Percentiles rank a stretch among this genome's conserved stretches.
Evolutionary conservation across 2,797 vertebrate genomes (phyloP).

Genomic region (Scomberomorus guttatus): DNA sequence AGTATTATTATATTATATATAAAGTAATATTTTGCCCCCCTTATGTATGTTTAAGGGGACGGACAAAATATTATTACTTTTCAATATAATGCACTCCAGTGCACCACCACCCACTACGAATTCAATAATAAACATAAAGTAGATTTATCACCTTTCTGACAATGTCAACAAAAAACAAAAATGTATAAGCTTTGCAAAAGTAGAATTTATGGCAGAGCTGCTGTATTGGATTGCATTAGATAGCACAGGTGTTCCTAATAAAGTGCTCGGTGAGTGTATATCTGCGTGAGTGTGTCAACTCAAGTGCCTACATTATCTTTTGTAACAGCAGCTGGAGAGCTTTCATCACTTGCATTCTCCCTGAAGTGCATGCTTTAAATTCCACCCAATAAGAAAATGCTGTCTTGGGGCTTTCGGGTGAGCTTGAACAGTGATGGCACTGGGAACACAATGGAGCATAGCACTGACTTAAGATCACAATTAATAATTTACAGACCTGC

Average conservation of each 20-base stretch:
- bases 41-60: too few relatives aligned
- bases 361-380: conserved; percentile 42
- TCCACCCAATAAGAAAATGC: conserved; percentile 38
- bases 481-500: conserved; percentile 67
- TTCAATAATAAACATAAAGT: too few relatives aligned
- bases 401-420: conserved; percentile 38
- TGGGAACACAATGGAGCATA: conserved; percentile 46
- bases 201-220: neutral
- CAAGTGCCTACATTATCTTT: conserved; percentile 12
- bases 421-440: conserved; percentile 42
- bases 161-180: too few relatives aligned
- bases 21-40: too few relatives aligned
- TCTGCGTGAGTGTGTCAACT: neutral
- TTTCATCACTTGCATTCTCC: conserved; percentile 35
- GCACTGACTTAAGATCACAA: conserved; percentile 54
- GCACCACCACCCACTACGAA: too few relatives aligned
- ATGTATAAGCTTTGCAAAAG: too few relatives aligned
- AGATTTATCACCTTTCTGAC: too few relatives aligned
- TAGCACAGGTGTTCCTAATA: neutral
- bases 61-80: too few relatives aligned
- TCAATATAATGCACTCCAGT: too few relatives aligned
- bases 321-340: conserved; percentile 15
- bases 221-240: neutral
- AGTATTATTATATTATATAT: too few relatives aligned
- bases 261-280: neutral